Percentiles rank a stretch among this genome's conserved stretches.
These are phyloP conservation scores for Sprattus sprattus DNA, from an alignment of 2,113 vertebrate species.

Conservation along the genomic window DNA sequence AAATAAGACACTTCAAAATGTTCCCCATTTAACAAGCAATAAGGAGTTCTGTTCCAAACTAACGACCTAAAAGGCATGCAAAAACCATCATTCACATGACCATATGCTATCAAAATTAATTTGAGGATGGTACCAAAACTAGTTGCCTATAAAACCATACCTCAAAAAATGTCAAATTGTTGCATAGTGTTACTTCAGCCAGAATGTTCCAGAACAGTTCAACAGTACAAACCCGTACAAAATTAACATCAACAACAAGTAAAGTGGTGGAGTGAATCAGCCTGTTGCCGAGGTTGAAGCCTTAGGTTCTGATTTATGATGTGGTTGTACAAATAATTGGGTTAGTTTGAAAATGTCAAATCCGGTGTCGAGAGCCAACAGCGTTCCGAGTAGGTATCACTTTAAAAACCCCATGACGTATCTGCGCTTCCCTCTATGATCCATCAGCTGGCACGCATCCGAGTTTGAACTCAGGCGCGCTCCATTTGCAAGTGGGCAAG, in stretches of 20 bases:
- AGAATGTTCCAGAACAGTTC: too few relatives aligned
- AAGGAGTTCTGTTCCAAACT: too few relatives aligned
- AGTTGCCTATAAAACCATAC: too few relatives aligned
- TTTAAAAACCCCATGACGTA: conserved; percentile 12
- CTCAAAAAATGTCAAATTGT: too few relatives aligned
- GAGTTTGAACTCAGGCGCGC: conserved; percentile 11
- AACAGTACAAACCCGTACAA: too few relatives aligned
- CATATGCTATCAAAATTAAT: too few relatives aligned
- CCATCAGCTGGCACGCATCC: conserved; percentile 19
- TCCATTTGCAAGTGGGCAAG: conserved; percentile 23
- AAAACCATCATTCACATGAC: too few relatives aligned
- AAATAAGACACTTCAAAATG: too few relatives aligned
- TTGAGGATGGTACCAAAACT: too few relatives aligned
- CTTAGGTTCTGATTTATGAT: not conserved
- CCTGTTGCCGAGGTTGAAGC: not conserved
- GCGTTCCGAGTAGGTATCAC: not conserved
- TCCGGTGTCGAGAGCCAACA: not conserved
- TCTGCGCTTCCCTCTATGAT: conserved; percentile 7
- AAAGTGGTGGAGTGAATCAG: not conserved
- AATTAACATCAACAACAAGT: not conserved
- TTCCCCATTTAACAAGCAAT: too few relatives aligned
- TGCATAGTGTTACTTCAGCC: too few relatives aligned
- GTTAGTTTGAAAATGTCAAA: not conserved
- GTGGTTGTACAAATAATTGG: not conserved
- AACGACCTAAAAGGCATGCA: too few relatives aligned